These are phyloP conservation scores for Eidolon helvum DNA, from an alignment of 2,113 vertebrate genomes.

Conservation along the genomic window DNA sequence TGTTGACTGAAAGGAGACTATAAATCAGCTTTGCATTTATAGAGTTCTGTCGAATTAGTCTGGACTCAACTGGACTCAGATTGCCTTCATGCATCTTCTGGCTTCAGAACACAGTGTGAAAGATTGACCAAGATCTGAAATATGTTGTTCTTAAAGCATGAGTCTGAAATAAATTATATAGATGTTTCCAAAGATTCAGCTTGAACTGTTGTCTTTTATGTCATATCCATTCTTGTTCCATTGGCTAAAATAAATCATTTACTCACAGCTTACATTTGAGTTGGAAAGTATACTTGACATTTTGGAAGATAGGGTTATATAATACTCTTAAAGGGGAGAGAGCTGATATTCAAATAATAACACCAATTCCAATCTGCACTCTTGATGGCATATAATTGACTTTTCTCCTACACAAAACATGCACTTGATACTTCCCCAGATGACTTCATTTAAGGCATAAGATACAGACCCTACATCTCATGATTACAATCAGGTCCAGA, in stretches of 20 bases:
- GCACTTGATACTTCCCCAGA: neutral
- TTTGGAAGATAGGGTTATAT: neutral
- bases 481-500: neutral
- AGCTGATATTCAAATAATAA: neutral
- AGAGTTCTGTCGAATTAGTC: neutral
- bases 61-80: neutral
- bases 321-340: neutral
- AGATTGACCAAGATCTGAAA: neutral
- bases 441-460: neutral
- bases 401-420: neutral
- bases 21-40: neutral
- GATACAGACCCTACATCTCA: neutral
- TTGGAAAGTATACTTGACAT: neutral
- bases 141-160: neutral
- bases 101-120: neutral
- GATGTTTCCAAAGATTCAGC: neutral
- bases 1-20: neutral
- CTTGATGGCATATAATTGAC: neutral
- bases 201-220: neutral
- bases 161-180: neutral
- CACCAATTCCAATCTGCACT: neutral
- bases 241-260: neutral
- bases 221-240: neutral
- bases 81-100: neutral
- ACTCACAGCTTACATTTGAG: neutral